Base-by-base conservation (phyloP, 1,140 invertebrate species). In the Galleria mellonella region DNA sequence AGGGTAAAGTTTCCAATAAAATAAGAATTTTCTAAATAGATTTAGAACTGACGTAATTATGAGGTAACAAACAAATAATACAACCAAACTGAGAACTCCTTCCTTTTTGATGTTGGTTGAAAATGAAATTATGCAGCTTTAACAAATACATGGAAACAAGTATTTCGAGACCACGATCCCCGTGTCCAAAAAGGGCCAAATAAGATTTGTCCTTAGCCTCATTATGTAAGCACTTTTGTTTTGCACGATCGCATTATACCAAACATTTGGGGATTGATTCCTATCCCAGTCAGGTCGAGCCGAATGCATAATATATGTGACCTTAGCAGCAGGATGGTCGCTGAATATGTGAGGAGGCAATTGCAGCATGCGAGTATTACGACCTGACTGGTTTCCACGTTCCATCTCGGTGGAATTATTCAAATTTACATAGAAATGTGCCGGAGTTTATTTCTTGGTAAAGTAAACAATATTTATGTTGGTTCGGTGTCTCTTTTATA, bases 251-350 rank as follows among this genome's bases (percentile, higher is more conserved):
- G 51, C 55, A 61, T 70, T 54, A 62, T 54, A 47, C 51, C 48
- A 32, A 52, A 50, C 55, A 59, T 65, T 51, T 50, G 44, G 47
- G 62, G 67, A 71, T 69, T 72, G 72, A 69, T 72, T 71, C 51
- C 43, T 57, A 64, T 55, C 57, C 54, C 41, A 57, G 55, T 23
- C 17, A 23, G 17, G 17, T 23, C 17, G 17, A 23, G 17, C 17
- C 17, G 17, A 52, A 71, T 75, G 67, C 67, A 72, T 72, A 66
- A 75, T 67, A 65, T 57, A 75, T 75, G 67, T 63, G 62, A 75
- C 69, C 72, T 71, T 63, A 62, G 50, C 36, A 65, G 29, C 39
- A 31, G 13, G 39, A 31, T 42, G 39, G 53, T 54, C 55, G 49
- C 56, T 56, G 62, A 64, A 64, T 57, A 55, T 63, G 55, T 53